Percentiles rank a stretch among this genome's conserved stretches.
Conservation (phyloP, 2,888 invertebrate species). For the Zhuqinia jingwanae region DNA sequence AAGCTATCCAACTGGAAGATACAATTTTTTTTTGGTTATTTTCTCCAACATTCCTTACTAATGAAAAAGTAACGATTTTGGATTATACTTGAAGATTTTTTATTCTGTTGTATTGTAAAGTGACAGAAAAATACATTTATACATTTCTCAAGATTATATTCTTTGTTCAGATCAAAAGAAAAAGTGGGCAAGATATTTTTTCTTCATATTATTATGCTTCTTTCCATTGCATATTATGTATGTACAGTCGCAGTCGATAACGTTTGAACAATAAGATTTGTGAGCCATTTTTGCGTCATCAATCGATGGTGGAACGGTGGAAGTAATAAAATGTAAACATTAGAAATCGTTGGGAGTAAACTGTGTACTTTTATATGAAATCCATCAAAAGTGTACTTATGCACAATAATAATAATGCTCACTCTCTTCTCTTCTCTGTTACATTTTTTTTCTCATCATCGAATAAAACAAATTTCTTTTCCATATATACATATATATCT, state of each 20-base stretch:
- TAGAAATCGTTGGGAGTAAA: conserved; percentile 72
- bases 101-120: background rate
- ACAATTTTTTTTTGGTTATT: background rate
- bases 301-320: conserved; percentile 26
- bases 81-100: conserved; percentile 11
- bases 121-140: background rate
- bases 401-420: background rate
- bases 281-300: conserved; percentile 17
- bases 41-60: background rate
- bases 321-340: conserved; percentile 76
- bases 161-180: background rate
- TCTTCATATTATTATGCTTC: too few species aligned
- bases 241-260: conserved; percentile 30
- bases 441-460: background rate
- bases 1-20: conserved; percentile 60
- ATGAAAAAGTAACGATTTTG: conserved; percentile 8
- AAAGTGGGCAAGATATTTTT: background rate
- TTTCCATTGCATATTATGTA: background rate
- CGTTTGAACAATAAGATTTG: conserved; percentile 36
- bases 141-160: conserved; percentile 41
- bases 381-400: conserved; percentile 1
- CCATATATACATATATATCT: background rate
- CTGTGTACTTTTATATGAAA: conserved; percentile 38
- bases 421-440: too few species aligned
- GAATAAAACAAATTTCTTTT: background rate